Base-by-base conservation (phyloP, 1,140 invertebrate species). In the Zaprionus taronus region DNA sequence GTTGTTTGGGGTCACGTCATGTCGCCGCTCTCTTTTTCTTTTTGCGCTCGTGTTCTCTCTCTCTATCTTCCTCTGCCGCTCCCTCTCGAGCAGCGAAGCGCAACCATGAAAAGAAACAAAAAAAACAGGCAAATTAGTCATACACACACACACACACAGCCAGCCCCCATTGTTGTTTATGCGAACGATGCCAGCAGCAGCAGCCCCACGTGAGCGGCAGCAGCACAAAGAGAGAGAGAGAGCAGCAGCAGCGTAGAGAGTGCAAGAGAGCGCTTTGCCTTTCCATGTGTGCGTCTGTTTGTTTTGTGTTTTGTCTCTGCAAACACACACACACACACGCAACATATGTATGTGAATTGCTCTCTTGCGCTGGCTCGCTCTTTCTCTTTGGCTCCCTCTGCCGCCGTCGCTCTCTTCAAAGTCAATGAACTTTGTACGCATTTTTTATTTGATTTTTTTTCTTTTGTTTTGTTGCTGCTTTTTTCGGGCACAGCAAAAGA, bases 381-480 rank as follows among this genome's bases (percentile, higher is more conserved):
- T 20, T 20, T 17, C 55, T 70, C 38, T 38, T 20, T 41, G 22
- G 36, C 41, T 24, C n/a, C 6, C 31, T 34, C 9, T 34, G 31
- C 31, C 31, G 31, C 15, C 31, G 34, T 2, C 12, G 11, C 44
- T 47, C 65, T 56, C 31, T 72, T 58, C 60, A 26, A 89, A 89
- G 84, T 90, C 84, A 89, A 90, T 85, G 84, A 89, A 90, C 84
- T 89, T 89, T 89, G 84, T 89, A 89, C 84, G 84, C 86, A 89
- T 90, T 89, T 83, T 66, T 41, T 83, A 28, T 69, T 44, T 69
- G 58, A 22, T 72, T 66, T 61, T 62, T 62, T 53, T 69, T 81
- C 66, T 64, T 36, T 69, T 63, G 53, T 67, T 67, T 58, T 53
- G 51, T 58, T 74, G 72, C 41, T 34, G 31, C 31, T 34, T 34